These are phyloP conservation scores for Mus minutoides DNA, from an alignment of 2,797 vertebrate genomes.

Conservation along the genomic window DNA sequence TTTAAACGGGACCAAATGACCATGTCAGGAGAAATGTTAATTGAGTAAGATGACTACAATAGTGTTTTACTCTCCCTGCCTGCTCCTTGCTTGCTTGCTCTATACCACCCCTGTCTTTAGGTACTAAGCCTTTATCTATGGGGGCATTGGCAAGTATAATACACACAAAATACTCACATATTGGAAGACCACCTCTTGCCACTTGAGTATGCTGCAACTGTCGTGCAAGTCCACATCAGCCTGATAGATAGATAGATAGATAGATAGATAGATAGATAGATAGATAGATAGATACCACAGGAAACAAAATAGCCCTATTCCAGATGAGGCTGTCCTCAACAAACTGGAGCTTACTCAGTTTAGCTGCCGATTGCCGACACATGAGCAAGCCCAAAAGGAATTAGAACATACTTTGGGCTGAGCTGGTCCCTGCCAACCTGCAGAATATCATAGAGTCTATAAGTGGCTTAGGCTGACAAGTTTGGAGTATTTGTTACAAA, in stretches of 20 bases:
- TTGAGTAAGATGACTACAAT: neutral
- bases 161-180: neutral
- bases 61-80: neutral
- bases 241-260: neutral
- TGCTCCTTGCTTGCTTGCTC: neutral
- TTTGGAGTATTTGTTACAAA: neutral
- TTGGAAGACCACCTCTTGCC: neutral
- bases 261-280: neutral
- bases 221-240: neutral
- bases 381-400: neutral
- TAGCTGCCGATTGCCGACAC: neutral
- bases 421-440: neutral
- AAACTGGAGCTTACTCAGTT: neutral
- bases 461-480: neutral
- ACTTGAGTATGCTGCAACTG: neutral
- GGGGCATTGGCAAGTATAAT: neutral
- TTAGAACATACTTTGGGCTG: slow-evolving; percentile 3
- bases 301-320: neutral
- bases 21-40: neutral
- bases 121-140: neutral
- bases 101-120: neutral
- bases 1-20: neutral
- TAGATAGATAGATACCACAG: neutral
- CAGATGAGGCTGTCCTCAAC: neutral
- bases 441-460: slow-evolving; percentile 1